Conservation (phyloP, 2,888 invertebrate species). For the Trissonchulus sp. region DNA sequence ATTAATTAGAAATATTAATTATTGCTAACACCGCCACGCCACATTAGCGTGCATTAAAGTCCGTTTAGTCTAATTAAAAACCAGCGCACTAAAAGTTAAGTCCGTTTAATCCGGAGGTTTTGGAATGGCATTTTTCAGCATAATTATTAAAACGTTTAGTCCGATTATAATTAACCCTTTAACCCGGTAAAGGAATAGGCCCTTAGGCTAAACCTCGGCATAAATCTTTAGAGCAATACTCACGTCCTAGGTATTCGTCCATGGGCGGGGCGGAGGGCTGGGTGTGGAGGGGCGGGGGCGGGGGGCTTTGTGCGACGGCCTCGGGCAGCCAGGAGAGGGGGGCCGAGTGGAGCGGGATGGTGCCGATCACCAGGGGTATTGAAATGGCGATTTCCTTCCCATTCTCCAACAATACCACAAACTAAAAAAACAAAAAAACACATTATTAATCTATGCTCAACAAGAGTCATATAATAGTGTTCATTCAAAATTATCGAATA, state of each 20-base stretch:
- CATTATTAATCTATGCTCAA: not conserved
- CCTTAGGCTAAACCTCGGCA: no score
- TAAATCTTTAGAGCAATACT: no score
- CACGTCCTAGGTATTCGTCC: conserved; percentile 18
- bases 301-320: not conserved
- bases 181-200: no score
- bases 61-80: no score
- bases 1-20: no score
- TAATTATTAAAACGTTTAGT: no score
- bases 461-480: not conserved
- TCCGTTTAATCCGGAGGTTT: no score
- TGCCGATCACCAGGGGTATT: conserved; percentile 37
- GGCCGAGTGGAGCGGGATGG: conserved; percentile 35
- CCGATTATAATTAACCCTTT: no score
- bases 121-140: no score
- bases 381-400: conserved; percentile 30
- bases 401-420: conserved; percentile 28
- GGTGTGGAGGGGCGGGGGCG: not conserved
- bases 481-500: conserved; percentile 16
- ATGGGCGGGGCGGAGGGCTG: conserved; percentile 27
- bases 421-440: conserved; percentile 25
- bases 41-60: no score
- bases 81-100: no score
- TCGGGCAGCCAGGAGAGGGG: conserved; percentile 21
- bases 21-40: no score